Percentiles rank a stretch among this genome's conserved stretches.
Evolutionary conservation across 2,888 invertebrate species (phyloP).

Genomic region (Amaurobius ferox): DNA sequence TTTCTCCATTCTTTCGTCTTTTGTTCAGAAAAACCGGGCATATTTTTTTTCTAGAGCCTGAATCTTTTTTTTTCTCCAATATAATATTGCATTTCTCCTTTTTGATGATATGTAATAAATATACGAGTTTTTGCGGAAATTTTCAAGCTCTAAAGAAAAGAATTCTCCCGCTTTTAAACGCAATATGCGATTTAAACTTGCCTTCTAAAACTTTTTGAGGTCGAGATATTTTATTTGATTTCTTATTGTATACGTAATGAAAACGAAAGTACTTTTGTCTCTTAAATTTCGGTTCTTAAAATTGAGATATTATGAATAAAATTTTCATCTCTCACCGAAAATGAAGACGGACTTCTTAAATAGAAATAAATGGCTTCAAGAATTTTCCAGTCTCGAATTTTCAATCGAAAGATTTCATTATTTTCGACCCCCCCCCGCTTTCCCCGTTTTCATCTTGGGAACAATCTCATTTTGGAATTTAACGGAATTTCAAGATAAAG

Average conservation of each 20-base stretch:
- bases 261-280: constrained; percentile 59
- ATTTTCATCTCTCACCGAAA: constrained; percentile 32
- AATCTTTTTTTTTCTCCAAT: constrained; percentile 42
- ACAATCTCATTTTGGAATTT: constrained; percentile 43
- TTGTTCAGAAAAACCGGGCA: constrained; percentile 11
- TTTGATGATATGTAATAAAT: constrained; percentile 67
- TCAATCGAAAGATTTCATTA: constrained; percentile 65
- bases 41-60: constrained; percentile 12
- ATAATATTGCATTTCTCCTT: constrained; percentile 61
- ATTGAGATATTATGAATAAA: constrained; percentile 28
- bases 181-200: constrained; percentile 65
- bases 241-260: constrained; percentile 63
- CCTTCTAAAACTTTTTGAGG: constrained; percentile 46
- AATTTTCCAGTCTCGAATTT: constrained; percentile 36
- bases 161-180: constrained; percentile 42
- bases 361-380: constrained; percentile 62
- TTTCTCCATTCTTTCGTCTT: constrained; percentile 24
- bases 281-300: constrained; percentile 47
- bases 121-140: constrained; percentile 58
- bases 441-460: constrained; percentile 13
- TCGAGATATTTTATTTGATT: constrained; percentile 43
- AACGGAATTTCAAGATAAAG: constrained; percentile 12
- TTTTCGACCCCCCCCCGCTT: constrained; percentile 19
- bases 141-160: constrained; percentile 43
- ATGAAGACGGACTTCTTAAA: constrained; percentile 58